Evolutionary conservation across 2,888 invertebrate species (phyloP).

Genomic region (Keiferia lycopersicella): DNA sequence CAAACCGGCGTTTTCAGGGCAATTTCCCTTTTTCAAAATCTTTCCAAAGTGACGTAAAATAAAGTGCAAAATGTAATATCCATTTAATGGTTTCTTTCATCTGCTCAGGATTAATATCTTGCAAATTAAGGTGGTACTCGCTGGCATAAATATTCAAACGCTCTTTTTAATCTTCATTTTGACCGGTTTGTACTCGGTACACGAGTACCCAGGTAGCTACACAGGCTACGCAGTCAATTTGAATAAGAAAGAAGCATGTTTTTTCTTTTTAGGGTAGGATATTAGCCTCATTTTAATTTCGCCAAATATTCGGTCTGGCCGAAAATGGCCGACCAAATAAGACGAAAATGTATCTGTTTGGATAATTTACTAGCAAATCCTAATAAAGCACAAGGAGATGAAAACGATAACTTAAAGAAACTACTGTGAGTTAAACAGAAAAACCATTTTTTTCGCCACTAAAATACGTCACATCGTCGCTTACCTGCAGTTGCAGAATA

Average conservation of each 20-base stretch:
- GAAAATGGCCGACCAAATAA: no score
- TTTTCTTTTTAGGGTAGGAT: no score
- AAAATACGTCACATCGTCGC: no score
- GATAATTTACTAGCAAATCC: no score
- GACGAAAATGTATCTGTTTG: no score
- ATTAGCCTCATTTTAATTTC: no score
- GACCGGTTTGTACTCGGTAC: slow-evolving; percentile 28
- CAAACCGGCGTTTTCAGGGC: background rate
- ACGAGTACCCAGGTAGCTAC: background rate
- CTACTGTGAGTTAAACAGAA: no score
- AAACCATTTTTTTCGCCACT: no score
- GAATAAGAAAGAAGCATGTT: background rate
- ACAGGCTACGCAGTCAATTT: background rate
- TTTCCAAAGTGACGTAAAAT: slow-evolving; percentile 22
- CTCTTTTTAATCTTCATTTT: slow-evolving; percentile 31
- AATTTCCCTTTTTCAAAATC: slow-evolving; percentile 20
- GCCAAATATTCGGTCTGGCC: no score
- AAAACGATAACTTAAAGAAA: no score
- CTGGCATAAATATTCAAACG: slow-evolving; percentile 35
- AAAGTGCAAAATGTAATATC: slow-evolving; percentile 32
- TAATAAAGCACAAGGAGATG: no score
- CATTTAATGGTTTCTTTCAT: slow-evolving; percentile 35
- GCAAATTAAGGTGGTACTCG: slow-evolving; percentile 34
- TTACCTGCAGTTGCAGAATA: no score
- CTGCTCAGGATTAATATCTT: slow-evolving; percentile 34